Percentiles rank a stretch among this genome's conserved stretches.
Conservation (phyloP, 2,888 invertebrate species). For the Perithous albicinctus region DNA sequence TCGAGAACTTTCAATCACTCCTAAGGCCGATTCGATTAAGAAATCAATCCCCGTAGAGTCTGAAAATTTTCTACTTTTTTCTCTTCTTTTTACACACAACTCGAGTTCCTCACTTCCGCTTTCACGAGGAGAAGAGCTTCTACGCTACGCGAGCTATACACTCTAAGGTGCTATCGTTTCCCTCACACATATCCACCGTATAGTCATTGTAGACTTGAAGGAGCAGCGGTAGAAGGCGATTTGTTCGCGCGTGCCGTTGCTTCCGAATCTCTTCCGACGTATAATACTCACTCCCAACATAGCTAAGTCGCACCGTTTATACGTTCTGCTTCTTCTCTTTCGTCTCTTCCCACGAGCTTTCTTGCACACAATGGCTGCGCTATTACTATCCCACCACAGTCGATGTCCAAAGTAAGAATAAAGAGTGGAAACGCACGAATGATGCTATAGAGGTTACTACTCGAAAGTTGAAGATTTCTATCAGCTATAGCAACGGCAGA, state of each 20-base stretch:
- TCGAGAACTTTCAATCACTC: conserved; percentile 28
- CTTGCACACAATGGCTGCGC: conserved; percentile 72
- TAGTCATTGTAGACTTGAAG: conserved; percentile 6
- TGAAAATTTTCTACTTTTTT: conserved; percentile 38
- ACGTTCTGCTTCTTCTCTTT: conserved; percentile 19
- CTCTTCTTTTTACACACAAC: conserved; percentile 21
- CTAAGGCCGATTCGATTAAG: conserved; percentile 52
- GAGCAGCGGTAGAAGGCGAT: conserved; percentile 21
- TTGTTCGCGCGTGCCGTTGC: conserved; percentile 31
- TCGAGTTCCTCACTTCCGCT: conserved; percentile 30
- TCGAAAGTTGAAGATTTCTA: no score
- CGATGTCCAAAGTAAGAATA: conserved; percentile 30
- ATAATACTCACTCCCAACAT: conserved; percentile 5
- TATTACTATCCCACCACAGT: conserved; percentile 13
- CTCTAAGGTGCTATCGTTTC: conserved; percentile 9
- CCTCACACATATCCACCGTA: background rate
- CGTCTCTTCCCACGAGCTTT: conserved; percentile 56
- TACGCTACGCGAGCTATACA: conserved; percentile 6
- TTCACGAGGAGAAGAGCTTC: conserved; percentile 30
- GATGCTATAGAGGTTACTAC: conserved; percentile 56
- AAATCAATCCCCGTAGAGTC: conserved; percentile 53
- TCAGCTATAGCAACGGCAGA: no score
- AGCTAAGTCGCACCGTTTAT: conserved; percentile 7
- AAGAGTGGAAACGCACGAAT: conserved; percentile 48
- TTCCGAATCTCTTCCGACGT: conserved; percentile 26